Evolutionary conservation across 1,140 invertebrate genomes (phyloP), one percentile per base, ranked within the genome.

Genomic region (Theocolax elegans): DNA sequence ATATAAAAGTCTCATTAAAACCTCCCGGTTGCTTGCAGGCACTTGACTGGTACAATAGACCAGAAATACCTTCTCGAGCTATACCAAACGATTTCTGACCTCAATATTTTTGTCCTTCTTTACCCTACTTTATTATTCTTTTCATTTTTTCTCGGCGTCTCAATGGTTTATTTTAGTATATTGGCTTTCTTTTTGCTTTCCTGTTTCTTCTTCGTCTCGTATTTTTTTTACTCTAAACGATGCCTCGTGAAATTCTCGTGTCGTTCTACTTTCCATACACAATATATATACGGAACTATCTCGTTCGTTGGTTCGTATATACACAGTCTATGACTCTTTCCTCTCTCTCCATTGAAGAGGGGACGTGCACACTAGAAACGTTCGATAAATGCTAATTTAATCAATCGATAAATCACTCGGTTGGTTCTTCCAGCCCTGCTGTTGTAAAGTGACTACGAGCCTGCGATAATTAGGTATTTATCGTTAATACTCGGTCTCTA

Each of bases 1-100:
- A 62, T n/a, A n/a, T 54, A 59, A 72, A 72, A 72, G n/a, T 67
- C 70, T 72, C 64, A 60, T 72, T 72, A n/a, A 72, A 63, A 67
- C 3, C 64, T n/a, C 13, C 19, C 0, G 62, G 17, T 23, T 49
- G 13, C 42, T 42, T 63, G n/a, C 46, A 31, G 9, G 44, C 46
- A 58, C 38, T 46, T 21, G 40, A 51, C 66, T 59, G 15, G 42
- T 44, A 59, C 51, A 59, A 65, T 64, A 40, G 62, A 49, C 3
- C 25, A 38, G 64, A 56, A 54, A 56, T 49, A 19, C 54, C 25
- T 48, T 19, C 53, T 9, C 21, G 29, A 3, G 25, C 23, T 15
- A 29, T 8, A 38, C 53, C 38, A 46, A n/a, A 44, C 68, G 42
- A 59, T 71, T 66, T 59, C 53, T 71, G 63, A 66, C 62, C 69